Conservation (phyloP, 2,888 invertebrate genomes). For the Kryphioiulus occultus region DNA sequence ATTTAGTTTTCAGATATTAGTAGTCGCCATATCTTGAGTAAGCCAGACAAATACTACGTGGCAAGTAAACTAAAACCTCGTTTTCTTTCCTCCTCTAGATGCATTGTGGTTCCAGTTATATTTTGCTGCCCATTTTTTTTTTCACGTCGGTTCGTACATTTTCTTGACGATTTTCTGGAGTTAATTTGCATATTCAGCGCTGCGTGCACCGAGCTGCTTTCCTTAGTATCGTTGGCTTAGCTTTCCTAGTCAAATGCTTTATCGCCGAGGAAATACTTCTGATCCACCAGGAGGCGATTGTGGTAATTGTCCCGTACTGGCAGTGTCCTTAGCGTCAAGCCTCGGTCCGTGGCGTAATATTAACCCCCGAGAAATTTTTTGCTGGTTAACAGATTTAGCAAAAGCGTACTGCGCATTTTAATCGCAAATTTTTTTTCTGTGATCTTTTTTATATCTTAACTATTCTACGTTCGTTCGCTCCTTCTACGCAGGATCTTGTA, state of each 20-base stretch:
- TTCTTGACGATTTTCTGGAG: neutral
- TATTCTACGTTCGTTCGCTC: neutral
- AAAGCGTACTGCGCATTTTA: neutral
- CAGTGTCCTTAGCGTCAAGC: neutral
- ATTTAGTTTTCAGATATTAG: no score
- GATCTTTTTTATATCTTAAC: neutral
- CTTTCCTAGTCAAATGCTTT: slow-evolving; percentile 15
- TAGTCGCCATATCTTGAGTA: no score
- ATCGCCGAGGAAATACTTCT: neutral
- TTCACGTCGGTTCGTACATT: neutral
- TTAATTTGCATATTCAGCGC: neutral
- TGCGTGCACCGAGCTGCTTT: slow-evolving; percentile 13
- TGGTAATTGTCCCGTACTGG: neutral
- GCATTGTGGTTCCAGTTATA: neutral
- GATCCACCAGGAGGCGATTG: neutral
- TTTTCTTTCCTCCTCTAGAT: neutral
- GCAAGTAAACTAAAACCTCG: neutral
- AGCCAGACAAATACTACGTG: neutral
- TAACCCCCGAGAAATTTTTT: neutral
- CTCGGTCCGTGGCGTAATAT: neutral
- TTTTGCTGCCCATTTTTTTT: slow-evolving; percentile 20
- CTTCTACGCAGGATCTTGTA: neutral
- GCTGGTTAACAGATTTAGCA: neutral
- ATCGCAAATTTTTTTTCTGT: neutral
- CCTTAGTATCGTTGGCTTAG: neutral